Base-by-base conservation (phyloP, 1,140 invertebrate species). In the Drosophila chauvacae region DNA sequence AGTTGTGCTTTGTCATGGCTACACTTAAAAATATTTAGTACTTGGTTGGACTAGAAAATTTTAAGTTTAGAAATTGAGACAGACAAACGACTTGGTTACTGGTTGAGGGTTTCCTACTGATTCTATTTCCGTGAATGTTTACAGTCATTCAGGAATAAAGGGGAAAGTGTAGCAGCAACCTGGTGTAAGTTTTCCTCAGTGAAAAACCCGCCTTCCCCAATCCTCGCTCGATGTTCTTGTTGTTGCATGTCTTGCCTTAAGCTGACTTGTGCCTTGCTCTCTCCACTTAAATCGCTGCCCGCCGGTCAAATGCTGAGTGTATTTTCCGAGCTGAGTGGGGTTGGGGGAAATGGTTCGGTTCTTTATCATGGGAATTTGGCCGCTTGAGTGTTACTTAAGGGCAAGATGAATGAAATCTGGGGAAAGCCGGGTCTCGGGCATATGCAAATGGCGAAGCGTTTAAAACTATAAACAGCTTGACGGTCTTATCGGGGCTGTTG, bases 401-500 rank as follows among this genome's bases (percentile, higher is more conserved):
- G 70, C 53, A 30, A 51, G 23, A 33, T 18, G 42, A 26, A 44
- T 20, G 20, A 53, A 26, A 13, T 47, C 42, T 44, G 23, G 11
- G 23, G n/a, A 23, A 37, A 16, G 26, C 33, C 10, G 33, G 42
- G 48, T 44, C 37, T 39, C 16, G 20, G 61, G 28, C 72, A 71
- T 69, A 82, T 82, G 80, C 73, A 82, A 82, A 82, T 82, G 80
- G 48, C 53, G 16, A 56, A 61, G 70, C 74, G 62, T 77, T 81
- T 81, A 82, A 80, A 82, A 82, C 80, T 82, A 83, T 82, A 82
- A 82, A 83, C 80, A 83, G 71, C 69, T 81, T 81, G 71, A 50
- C 65, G 64, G 51, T 30, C 70, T 74, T 73, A 77, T 56, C 69
- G 53, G 20, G 39, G 16, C 28, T 37, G 48, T 20, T 14, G 45